Percentiles rank a stretch among this genome's conserved stretches.
These are phyloP conservation scores for Drosophila peninsularis DNA, from an alignment of 2,888 invertebrate genomes.

Conservation along the genomic window DNA sequence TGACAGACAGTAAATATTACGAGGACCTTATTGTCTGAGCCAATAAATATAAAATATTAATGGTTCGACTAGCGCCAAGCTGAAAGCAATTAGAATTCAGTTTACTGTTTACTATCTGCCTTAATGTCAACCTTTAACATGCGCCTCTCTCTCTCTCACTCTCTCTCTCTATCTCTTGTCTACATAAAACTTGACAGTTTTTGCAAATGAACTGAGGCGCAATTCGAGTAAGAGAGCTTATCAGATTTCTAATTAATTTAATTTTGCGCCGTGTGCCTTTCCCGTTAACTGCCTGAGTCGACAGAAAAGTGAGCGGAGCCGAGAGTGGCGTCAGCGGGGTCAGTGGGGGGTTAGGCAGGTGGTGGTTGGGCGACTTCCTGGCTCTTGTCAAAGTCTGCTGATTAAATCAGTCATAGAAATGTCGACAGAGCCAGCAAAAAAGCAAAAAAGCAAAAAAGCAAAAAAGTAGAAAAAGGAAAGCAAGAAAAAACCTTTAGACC, in stretches of 20 bases:
- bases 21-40: conserved; percentile 12
- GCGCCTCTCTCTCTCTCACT: neutral
- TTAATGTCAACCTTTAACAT: conserved; percentile 39
- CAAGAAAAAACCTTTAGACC: conserved; percentile 71
- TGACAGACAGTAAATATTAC: conserved; percentile 7
- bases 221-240: conserved; percentile 69
- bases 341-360: conserved; percentile 39
- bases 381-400: conserved; percentile 79
- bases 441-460: conserved; percentile 30
- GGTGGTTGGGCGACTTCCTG: conserved; percentile 71
- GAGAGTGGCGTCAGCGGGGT: neutral
- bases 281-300: conserved; percentile 58
- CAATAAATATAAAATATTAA: conserved; percentile 31
- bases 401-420: conserved; percentile 82
- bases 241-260: conserved; percentile 81
- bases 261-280: conserved; percentile 66
- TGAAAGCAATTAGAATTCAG: conserved; percentile 40
- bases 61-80: conserved; percentile 14
- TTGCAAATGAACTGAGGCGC: conserved; percentile 75
- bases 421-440: conserved; percentile 57
- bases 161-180: neutral
- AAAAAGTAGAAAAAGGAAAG: conserved; percentile 19
- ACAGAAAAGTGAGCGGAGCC: conserved; percentile 48
- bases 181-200: conserved; percentile 45
- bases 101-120: conserved; percentile 28